A percentile compares a stretch with the other conserved stretches of the same genome.
Evolutionary conservation across 2,888 invertebrate species (phyloP).

Genomic region (Molanna angustata): DNA sequence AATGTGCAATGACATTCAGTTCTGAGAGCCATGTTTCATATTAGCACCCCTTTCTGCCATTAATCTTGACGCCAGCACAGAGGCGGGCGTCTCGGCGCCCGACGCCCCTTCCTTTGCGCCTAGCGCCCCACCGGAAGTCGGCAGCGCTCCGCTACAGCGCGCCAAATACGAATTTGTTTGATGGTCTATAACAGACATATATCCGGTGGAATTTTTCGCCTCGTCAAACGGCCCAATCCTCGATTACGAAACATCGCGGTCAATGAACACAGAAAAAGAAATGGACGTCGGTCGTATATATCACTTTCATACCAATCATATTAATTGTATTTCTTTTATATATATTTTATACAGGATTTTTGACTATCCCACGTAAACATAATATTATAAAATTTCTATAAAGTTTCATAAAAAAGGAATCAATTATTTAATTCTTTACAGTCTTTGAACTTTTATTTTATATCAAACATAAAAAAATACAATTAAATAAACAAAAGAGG

Average conservation of each 20-base stretch:
- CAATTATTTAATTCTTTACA: no score
- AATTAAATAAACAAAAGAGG: no score
- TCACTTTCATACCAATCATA: no score
- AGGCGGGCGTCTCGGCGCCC: constrained; percentile 21
- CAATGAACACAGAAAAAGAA: no score
- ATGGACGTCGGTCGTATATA: no score
- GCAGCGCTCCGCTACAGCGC: constrained; percentile 16
- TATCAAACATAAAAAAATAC: no score
- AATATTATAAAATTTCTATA: no score
- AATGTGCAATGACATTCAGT: constrained; percentile 11
- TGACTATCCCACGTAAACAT: no score
- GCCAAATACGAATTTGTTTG: constrained; percentile 32
- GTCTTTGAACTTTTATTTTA: no score
- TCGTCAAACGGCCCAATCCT: constrained; percentile 18
- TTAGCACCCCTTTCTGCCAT: constrained; percentile 26
- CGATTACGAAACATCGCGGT: constrained; percentile 5
- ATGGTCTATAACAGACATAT: constrained; percentile 33
- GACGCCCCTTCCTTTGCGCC: constrained; percentile 2
- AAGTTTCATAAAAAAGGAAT: no score
- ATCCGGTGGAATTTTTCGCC: constrained; percentile 33
- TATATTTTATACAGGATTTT: no score
- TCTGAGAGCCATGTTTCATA: constrained; percentile 16
- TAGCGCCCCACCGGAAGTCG: constrained; percentile 14
- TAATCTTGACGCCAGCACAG: constrained; percentile 29
- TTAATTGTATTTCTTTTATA: no score